phyloP scores from a whole-genome alignment of 2,797 vertebrate species.

The Synanceia verrucosa region DNA sequence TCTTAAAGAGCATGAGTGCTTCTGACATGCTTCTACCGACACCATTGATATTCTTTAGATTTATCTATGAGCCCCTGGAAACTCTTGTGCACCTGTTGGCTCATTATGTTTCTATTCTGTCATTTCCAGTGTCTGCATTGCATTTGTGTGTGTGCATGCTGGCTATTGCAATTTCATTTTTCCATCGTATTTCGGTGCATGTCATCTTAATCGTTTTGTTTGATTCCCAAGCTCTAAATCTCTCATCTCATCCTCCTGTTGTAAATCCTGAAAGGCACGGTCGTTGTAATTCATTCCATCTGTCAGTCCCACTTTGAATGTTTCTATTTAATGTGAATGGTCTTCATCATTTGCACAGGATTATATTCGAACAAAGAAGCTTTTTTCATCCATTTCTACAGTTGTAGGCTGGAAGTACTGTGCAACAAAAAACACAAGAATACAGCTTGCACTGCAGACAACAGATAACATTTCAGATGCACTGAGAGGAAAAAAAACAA shows the following conservation, averaged over 20 bases:
- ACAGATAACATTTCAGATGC: neutral
- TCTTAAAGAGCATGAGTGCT: slow-evolving; percentile 1
- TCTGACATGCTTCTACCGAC: slow-evolving; percentile 1
- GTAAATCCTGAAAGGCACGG: slow-evolving; percentile 43
- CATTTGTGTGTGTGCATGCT: neutral
- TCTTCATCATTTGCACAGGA: slow-evolving; percentile 36
- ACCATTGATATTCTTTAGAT: slow-evolving; percentile 2
- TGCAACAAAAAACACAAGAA: slow-evolving; percentile 1
- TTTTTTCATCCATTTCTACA: slow-evolving; percentile 27
- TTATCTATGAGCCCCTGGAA: slow-evolving; percentile 3
- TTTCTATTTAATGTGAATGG: slow-evolving; percentile 31
- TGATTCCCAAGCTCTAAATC: slow-evolving; percentile 18
- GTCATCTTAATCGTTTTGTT: slow-evolving; percentile 10
- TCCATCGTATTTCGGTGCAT: neutral
- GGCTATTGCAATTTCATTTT: slow-evolving; percentile 10
- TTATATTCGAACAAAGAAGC: slow-evolving; percentile 23
- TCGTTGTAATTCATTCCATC: slow-evolving; percentile 40
- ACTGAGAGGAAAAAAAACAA: neutral
- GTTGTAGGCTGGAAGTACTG: neutral
- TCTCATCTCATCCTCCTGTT: neutral
- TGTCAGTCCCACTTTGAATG: slow-evolving; percentile 25
- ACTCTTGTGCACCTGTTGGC: slow-evolving; percentile 6
- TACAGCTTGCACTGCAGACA: neutral
- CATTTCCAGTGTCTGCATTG: neutral
- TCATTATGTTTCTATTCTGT: neutral